Evolutionary conservation across 2,888 invertebrate genomes (phyloP).

Genomic region (Tetropium fuscum): DNA sequence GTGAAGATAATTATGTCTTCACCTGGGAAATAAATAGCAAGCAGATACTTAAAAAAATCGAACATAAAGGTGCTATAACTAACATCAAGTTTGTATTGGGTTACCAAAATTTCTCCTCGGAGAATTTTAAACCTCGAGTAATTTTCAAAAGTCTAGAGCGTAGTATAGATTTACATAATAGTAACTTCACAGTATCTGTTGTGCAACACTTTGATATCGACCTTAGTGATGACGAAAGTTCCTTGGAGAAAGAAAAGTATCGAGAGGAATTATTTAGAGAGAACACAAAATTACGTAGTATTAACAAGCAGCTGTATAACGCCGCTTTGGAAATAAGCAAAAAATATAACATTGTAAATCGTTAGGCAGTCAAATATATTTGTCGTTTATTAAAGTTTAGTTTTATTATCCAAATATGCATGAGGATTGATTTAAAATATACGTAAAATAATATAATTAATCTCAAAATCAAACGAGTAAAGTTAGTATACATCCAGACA

Average conservation of each 20-base stretch:
- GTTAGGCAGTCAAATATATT: too few species aligned
- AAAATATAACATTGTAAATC: slow-evolving; percentile 34
- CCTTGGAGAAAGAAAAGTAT: slow-evolving; percentile 35
- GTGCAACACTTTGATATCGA: slow-evolving; percentile 64
- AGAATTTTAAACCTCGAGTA: slow-evolving; percentile 70
- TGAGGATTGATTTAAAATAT: too few species aligned
- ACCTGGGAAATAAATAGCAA: slow-evolving; percentile 86
- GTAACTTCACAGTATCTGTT: slow-evolving; percentile 65
- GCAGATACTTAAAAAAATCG: slow-evolving; percentile 77
- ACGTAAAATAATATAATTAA: too few species aligned
- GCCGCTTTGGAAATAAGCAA: slow-evolving; percentile 44
- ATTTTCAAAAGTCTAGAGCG: slow-evolving; percentile 74
- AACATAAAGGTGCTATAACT: slow-evolving; percentile 80
- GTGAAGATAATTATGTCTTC: slow-evolving; percentile 78
- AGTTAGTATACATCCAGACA: too few species aligned
- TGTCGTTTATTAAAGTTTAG: too few species aligned
- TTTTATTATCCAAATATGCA: too few species aligned
- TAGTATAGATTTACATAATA: slow-evolving; percentile 69
- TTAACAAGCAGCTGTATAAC: slow-evolving; percentile 73
- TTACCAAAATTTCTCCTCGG: slow-evolving; percentile 71
- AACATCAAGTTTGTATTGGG: slow-evolving; percentile 77
- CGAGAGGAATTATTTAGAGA: slow-evolving; percentile 64
- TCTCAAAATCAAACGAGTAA: too few species aligned
- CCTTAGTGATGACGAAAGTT: slow-evolving; percentile 51
- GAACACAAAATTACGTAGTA: slow-evolving; percentile 68